phyloP scores from a whole-genome alignment of 2,888 invertebrate species.

The Sicus ferrugineus region DNA sequence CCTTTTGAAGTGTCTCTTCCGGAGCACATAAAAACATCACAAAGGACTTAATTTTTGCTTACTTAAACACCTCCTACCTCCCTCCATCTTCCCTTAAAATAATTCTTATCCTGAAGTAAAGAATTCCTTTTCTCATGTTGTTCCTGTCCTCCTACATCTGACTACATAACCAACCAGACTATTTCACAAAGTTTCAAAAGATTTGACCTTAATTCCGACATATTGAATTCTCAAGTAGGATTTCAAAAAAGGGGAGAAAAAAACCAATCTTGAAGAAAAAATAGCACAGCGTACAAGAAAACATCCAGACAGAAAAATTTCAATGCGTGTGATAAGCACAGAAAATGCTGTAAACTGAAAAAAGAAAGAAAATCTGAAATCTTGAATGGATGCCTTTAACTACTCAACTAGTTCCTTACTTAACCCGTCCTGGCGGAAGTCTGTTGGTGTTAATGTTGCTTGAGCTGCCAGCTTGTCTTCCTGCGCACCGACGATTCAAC shows the following conservation, averaged over 20 bases:
- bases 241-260: conserved; percentile 3
- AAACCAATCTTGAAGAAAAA: not conserved
- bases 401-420: conserved; percentile 2
- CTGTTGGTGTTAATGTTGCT: not conserved
- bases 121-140: not conserved
- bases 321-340: not conserved
- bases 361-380: not conserved
- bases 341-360: not conserved
- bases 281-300: not conserved
- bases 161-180: not conserved
- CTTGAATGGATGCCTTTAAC: conserved; percentile 19
- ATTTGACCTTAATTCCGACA: conserved; percentile 39
- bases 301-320: not conserved
- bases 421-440: conserved; percentile 9
- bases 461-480: not conserved
- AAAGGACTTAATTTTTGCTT: not conserved
- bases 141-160: not conserved
- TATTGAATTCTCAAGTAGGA: conserved; percentile 33
- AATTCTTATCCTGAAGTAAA: not conserved
- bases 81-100: not conserved
- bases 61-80: not conserved
- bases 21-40: not conserved
- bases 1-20: not conserved
- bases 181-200: not conserved
- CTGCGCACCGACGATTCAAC: not conserved